Percentiles rank a stretch among this genome's conserved stretches.
Conservation (phyloP, 2,888 invertebrate species). For the Plutella xylostella region DNA sequence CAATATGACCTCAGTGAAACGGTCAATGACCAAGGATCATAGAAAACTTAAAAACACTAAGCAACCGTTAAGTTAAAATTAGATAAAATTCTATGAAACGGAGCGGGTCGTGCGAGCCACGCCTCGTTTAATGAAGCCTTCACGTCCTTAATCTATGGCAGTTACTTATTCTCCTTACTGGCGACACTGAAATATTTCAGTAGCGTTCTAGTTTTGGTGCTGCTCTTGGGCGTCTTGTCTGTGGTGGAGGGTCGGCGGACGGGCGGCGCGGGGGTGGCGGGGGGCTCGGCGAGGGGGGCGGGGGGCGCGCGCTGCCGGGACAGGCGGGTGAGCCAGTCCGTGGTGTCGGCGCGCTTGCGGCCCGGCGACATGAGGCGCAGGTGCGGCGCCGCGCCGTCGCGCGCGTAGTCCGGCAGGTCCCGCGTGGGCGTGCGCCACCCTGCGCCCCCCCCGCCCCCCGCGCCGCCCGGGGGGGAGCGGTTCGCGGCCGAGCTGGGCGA, state of each 20-base stretch:
- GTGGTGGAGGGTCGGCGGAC: slow-evolving; percentile 33
- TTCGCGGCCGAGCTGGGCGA: too few relatives aligned
- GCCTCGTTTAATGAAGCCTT: too few relatives aligned
- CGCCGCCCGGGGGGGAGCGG: neutral
- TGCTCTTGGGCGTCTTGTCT: slow-evolving; percentile 32
- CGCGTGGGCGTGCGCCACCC: slow-evolving; percentile 69
- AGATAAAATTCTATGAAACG: too few relatives aligned
- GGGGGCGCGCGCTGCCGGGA: slow-evolving; percentile 37
- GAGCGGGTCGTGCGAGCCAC: too few relatives aligned
- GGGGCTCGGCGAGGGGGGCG: slow-evolving; percentile 26
- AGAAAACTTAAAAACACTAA: too few relatives aligned
- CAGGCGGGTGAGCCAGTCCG: slow-evolving; percentile 76
- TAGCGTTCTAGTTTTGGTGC: slow-evolving; percentile 34
- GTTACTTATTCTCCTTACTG: slow-evolving; percentile 33
- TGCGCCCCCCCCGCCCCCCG: neutral
- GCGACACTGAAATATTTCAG: slow-evolving; percentile 46
- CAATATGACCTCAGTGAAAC: too few relatives aligned
- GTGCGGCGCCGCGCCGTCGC: slow-evolving; percentile 83
- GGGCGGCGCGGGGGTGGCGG: slow-evolving; percentile 35
- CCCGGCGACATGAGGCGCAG: slow-evolving; percentile 76
- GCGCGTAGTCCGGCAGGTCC: slow-evolving; percentile 81
- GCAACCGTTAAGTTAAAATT: too few relatives aligned
- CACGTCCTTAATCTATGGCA: too few relatives aligned
- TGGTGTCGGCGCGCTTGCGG: slow-evolving; percentile 70
- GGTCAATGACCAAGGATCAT: too few relatives aligned